These are phyloP conservation scores for Aporophyla nigra DNA, from an alignment of 2,888 invertebrate species.

Conservation along the genomic window DNA sequence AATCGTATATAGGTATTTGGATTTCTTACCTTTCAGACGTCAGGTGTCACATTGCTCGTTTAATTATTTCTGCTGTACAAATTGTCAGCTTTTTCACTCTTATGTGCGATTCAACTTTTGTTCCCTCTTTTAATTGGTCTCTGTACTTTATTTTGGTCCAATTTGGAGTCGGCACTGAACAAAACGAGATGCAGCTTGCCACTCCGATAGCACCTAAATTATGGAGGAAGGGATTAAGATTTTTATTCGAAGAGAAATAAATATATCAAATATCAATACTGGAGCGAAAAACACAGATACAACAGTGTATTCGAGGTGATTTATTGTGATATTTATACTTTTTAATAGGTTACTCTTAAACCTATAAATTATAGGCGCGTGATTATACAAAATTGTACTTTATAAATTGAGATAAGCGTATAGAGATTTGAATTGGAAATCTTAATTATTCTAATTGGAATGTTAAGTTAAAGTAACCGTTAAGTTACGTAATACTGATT, in stretches of 20 bases:
- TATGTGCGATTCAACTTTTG: background rate
- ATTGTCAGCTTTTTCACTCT: background rate
- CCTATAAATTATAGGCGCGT: slow-evolving; percentile 41
- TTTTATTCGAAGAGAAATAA: slow-evolving; percentile 16
- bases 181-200: slow-evolving; percentile 31
- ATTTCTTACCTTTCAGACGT: background rate
- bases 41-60: background rate
- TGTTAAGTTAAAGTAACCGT: slow-evolving; percentile 45
- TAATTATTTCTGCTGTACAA: background rate
- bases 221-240: slow-evolving; percentile 16
- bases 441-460: slow-evolving; percentile 57
- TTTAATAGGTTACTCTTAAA: slow-evolving; percentile 37
- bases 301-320: slow-evolving; percentile 10
- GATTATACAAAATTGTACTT: slow-evolving; percentile 49
- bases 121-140: slow-evolving; percentile 19
- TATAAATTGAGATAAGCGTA: slow-evolving; percentile 41
- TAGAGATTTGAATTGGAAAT: slow-evolving; percentile 57
- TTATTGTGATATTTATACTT: slow-evolving; percentile 28
- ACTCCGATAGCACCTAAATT: slow-evolving; percentile 11
- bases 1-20: background rate
- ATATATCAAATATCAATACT: slow-evolving; percentile 29
- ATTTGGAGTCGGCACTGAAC: slow-evolving; percentile 29
- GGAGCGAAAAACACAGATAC: slow-evolving; percentile 3
- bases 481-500: slow-evolving; percentile 50
- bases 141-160: slow-evolving; percentile 30